These are phyloP conservation scores for Sycophila texana DNA, from an alignment of 2,888 invertebrate genomes.

Conservation along the genomic window DNA sequence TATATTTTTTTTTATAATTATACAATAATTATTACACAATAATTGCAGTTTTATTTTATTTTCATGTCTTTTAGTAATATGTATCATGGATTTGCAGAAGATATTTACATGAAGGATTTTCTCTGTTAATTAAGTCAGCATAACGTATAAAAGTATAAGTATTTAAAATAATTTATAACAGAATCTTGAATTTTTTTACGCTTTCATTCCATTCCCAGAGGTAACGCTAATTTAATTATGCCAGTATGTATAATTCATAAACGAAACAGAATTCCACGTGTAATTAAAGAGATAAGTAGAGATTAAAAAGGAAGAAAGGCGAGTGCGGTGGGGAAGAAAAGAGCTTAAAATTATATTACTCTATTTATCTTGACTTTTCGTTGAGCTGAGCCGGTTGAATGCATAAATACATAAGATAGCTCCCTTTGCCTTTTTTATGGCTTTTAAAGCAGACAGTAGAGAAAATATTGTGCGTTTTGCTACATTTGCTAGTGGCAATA, in stretches of 20 bases:
- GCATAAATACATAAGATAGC: constrained; percentile 8
- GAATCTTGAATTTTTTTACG: neutral
- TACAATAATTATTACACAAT: no score
- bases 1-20: no score
- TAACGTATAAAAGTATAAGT: neutral
- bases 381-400: neutral
- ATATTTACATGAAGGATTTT: neutral
- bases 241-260: neutral
- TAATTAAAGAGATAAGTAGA: constrained; percentile 22
- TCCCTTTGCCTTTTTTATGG: neutral
- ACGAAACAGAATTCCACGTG: constrained; percentile 12
- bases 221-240: neutral
- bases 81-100: neutral
- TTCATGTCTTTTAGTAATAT: neutral
- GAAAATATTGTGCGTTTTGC: neutral
- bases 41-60: neutral
- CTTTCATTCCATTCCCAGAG: neutral
- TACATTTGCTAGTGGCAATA: no score
- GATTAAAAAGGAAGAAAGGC: neutral
- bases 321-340: neutral
- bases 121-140: neutral
- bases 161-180: neutral
- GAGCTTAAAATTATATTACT: neutral
- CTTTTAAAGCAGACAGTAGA: neutral
- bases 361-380: constrained; percentile 16